Conservation (phyloP, 2,113 vertebrate genomes). For the human region GRCh38 chr3:38055001-38055500, state of each 20-base stretch:
- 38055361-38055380: not conserved
- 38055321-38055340: not conserved
- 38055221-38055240: not conserved
- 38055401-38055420: not conserved
- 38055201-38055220: not conserved
- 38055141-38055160: not conserved
- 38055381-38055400: accelerated
- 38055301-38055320: too few species aligned
- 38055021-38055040: too few species aligned
- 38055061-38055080: not conserved
- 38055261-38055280: not conserved
- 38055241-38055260: not conserved
- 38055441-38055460: accelerated
- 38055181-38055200: too few species aligned
- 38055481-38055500: not conserved
- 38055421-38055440: not conserved
- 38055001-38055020: not conserved
- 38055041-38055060: too few species aligned
- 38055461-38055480: not conserved
- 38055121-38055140: not conserved
- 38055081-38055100: not conserved
- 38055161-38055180: not conserved
- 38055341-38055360: not conserved
- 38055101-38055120: not conserved
- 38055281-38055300: not conserved